A percentile compares a stretch with the other conserved stretches of the same genome.
phyloP scores from a whole-genome alignment of 2,888 invertebrate genomes.

The Carterocephalus palaemon region DNA sequence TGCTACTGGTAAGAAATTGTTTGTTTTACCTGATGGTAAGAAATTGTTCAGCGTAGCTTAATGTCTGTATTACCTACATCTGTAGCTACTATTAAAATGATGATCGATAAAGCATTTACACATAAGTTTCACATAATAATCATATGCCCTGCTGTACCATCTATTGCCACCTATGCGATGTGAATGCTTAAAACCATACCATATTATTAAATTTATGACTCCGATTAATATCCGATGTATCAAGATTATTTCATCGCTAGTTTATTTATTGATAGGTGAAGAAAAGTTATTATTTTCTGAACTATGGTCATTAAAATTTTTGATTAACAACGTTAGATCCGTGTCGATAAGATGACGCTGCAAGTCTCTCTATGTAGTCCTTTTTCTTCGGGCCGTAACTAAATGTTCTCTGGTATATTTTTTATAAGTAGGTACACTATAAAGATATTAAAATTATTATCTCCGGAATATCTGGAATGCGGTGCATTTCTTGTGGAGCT shows the following conservation, averaged over 20 bases:
- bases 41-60: no score
- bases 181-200: no score
- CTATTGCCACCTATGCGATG: no score
- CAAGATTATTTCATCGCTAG: constrained; percentile 40
- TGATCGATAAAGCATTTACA: no score
- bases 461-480: constrained; percentile 55
- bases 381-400: constrained; percentile 68
- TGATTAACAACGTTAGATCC: constrained; percentile 77
- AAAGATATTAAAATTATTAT: constrained; percentile 67
- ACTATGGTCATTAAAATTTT: constrained; percentile 79
- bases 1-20: no score
- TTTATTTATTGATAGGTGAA: constrained; percentile 50
- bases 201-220: no score
- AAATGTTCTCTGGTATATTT: constrained; percentile 64
- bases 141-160: no score
- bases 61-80: no score
- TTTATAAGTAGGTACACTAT: constrained; percentile 45
- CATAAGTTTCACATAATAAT: no score
- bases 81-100: no score
- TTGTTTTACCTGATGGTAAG: no score
- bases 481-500: constrained; percentile 33
- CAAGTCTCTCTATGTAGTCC: constrained; percentile 63
- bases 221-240: no score
- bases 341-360: constrained; percentile 74
- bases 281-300: constrained; percentile 77